Base-by-base conservation (phyloP, 1,140 invertebrate species). In the Stratiolaelaps scimitus region DNA sequence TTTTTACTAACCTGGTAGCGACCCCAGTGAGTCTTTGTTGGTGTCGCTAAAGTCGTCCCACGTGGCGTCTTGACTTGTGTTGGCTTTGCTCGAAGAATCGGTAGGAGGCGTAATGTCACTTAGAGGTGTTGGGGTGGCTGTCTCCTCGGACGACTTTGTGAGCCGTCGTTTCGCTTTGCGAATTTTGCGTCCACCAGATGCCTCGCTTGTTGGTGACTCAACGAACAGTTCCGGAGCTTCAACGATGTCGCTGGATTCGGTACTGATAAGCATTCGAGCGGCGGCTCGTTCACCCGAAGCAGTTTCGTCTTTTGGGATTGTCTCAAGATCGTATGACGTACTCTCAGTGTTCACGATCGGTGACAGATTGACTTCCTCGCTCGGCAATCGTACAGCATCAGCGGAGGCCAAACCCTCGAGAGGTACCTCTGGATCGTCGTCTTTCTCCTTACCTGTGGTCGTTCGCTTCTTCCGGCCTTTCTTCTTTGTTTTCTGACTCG, bases 31-130 rank as follows among this genome's bases (percentile, higher is more conserved):
- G 53, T 60, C 53, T 60, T 60, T 60, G 23, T 60, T 60, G 15
- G 53, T 34, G 1, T 60, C 53, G 20, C 53, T 60, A 34, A 60
- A 60, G 13, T 60, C 53, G 53, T 60, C 53, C 53, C 53, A 60
- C 13, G 53, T 19, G 4, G 53, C 53, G 20, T 60, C 53, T 10
- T 60, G 53, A 60, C 53, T 60, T 34, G 53, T 60, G 23, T 60
- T 60, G 26, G 53, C 53, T 60, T 60, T 60, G 15, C 26, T 20
- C 13, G 53, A 60, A 10, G 26, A 26, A 10, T 26, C 26, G 4
- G 26, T 34, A 2, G 23, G 15, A 13, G 53, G 34, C 26, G 26
- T 34, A 23, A 26, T 34, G 4, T 15, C 34, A 34, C 53, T 60
- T 34, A 60, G 15, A 26, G 53, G 34, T 17, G 53, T 34, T 15